Evolutionary conservation across 1,140 invertebrate genomes (phyloP).

Genomic region (Holcopasites calliopsidis): DNA sequence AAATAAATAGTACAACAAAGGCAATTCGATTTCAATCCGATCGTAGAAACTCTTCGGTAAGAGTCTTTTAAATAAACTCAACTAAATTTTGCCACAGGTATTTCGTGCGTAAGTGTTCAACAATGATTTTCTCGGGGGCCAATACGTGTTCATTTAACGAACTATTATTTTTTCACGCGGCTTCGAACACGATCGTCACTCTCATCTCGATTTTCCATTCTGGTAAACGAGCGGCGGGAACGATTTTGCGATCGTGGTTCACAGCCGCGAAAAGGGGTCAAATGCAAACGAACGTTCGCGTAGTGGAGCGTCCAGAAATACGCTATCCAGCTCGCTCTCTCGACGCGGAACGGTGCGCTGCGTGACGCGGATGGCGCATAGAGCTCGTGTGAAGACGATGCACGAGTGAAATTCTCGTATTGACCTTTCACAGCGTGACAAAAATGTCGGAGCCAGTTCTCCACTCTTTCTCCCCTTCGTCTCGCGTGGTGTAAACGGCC

Average conservation of each 20-base stretch:
- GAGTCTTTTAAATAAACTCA: too few species aligned
- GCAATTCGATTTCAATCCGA: too few species aligned
- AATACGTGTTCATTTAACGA: too few species aligned
- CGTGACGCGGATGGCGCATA: slow-evolving; percentile 40
- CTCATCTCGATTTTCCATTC: too few species aligned
- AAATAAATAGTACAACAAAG: too few species aligned
- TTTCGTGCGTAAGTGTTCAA: too few species aligned
- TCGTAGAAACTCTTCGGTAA: too few species aligned
- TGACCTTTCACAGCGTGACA: slow-evolving; percentile 75
- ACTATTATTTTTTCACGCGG: too few species aligned
- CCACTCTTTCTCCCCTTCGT: not conserved
- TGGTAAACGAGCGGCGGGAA: not conserved
- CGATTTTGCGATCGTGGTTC: slow-evolving; percentile 18
- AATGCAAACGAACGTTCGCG: slow-evolving; percentile 32
- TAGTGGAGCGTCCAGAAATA: slow-evolving; percentile 9
- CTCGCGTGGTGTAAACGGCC: slow-evolving; percentile 19
- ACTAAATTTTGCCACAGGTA: too few species aligned
- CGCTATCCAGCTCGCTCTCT: slow-evolving; percentile 3
- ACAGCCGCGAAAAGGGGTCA: slow-evolving; percentile 48
- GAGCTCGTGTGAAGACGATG: slow-evolving; percentile 68
- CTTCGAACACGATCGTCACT: too few species aligned
- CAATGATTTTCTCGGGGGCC: too few species aligned
- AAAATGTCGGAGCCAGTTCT: slow-evolving; percentile 74
- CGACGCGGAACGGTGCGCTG: slow-evolving; percentile 17
- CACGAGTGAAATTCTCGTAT: slow-evolving; percentile 77